A percentile compares a stretch with the other conserved stretches of the same genome.
Evolutionary conservation across 2,888 invertebrate species (phyloP).

Genomic region (Drosophila testacea): DNA sequence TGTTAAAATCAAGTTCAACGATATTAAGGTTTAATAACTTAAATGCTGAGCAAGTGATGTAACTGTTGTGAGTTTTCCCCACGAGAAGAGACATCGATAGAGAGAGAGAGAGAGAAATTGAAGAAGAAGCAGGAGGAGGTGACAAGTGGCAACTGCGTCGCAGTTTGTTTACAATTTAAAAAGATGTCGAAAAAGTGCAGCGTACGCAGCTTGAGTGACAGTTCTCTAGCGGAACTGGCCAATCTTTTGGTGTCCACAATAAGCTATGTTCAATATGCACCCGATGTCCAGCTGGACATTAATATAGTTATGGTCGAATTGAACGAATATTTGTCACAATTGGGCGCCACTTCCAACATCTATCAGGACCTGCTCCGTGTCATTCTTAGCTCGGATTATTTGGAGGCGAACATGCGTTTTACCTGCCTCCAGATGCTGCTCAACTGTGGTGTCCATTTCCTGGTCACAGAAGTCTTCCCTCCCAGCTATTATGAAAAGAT

Average conservation of each 20-base stretch:
- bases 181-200: slow-evolving; percentile 88
- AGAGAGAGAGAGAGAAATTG: neutral
- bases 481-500: slow-evolving; percentile 90
- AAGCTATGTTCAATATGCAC: slow-evolving; percentile 86
- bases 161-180: slow-evolving; percentile 53
- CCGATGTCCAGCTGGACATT: slow-evolving; percentile 87
- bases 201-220: slow-evolving; percentile 87
- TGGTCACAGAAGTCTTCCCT: slow-evolving; percentile 90
- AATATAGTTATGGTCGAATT: slow-evolving; percentile 87
- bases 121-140: slow-evolving; percentile 5
- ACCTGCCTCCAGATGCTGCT: slow-evolving; percentile 88
- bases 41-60: slow-evolving; percentile 57
- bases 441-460: slow-evolving; percentile 88
- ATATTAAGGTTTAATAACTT: neutral
- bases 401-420: slow-evolving; percentile 89
- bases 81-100: neutral
- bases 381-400: slow-evolving; percentile 88
- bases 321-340: slow-evolving; percentile 87
- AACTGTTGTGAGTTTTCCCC: slow-evolving; percentile 25
- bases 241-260: slow-evolving; percentile 88
- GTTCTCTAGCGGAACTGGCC: slow-evolving; percentile 87
- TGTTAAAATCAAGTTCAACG: neutral
- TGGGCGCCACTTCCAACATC: slow-evolving; percentile 89
- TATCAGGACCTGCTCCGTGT: slow-evolving; percentile 89
- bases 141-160: slow-evolving; percentile 61